These are phyloP conservation scores for Scaptomyza montana DNA, from an alignment of 1,140 invertebrate genomes.

Conservation along the genomic window DNA sequence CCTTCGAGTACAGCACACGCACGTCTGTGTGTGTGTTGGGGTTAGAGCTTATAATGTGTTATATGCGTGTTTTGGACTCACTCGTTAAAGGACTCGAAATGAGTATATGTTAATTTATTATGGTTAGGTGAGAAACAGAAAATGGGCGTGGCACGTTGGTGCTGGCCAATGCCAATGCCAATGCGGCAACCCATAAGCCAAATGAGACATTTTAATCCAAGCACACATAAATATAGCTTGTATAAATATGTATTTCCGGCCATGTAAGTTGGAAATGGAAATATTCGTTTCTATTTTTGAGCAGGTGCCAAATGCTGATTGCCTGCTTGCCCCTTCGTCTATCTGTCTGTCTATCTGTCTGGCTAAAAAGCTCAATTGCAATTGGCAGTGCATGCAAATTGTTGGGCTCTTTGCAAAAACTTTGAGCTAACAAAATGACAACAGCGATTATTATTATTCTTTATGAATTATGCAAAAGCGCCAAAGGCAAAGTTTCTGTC, in stretches of 20 bases:
- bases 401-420: neutral
- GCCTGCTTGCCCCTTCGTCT: neutral
- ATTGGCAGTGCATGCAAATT: constrained; percentile 9
- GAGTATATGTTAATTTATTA: constrained; percentile 60
- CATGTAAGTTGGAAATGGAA: constrained; percentile 11
- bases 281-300: constrained; percentile 25
- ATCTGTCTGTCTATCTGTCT: neutral
- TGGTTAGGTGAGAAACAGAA: constrained; percentile 45
- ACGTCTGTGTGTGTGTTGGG: constrained; percentile 1
- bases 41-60: constrained; percentile 34
- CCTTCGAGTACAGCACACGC: constrained; percentile 48
- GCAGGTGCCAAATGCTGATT: constrained; percentile 13
- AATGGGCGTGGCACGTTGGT: constrained; percentile 30
- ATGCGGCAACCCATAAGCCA: constrained; percentile 32
- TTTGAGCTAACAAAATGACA: constrained; percentile 5
- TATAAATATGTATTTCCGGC: neutral
- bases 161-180: constrained; percentile 1
- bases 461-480: constrained; percentile 9
- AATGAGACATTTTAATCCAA: constrained; percentile 28
- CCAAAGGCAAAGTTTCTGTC: neutral
- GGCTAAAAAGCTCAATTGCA: constrained; percentile 8
- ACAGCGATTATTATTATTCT: constrained; percentile 5
- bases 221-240: constrained; percentile 2
- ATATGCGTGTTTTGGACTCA: constrained; percentile 36
- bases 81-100: constrained; percentile 64